Percentiles rank a stretch among this genome's conserved stretches.
Conservation (phyloP, 2,888 invertebrate genomes). For the Aleiodes leptofemur region DNA sequence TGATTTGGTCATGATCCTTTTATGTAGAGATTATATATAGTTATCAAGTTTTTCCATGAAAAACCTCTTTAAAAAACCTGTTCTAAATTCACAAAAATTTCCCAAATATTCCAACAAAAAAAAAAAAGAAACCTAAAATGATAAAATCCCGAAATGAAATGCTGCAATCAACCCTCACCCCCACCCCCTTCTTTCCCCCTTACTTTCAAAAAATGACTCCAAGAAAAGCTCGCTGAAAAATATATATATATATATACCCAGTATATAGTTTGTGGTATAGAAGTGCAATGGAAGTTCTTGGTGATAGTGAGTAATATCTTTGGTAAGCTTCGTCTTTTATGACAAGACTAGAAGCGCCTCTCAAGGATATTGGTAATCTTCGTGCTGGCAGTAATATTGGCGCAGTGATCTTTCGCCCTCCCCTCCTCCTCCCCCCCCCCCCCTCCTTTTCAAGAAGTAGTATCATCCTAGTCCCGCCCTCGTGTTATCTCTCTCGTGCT, state of each 20-base stretch:
- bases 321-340: slow-evolving; percentile 75
- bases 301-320: slow-evolving; percentile 71
- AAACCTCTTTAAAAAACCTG: no score
- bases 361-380: slow-evolving; percentile 76
- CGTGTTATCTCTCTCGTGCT: slow-evolving; percentile 36
- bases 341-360: slow-evolving; percentile 72
- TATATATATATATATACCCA: not conserved
- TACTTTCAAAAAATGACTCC: no score
- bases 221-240: no score
- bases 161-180: no score
- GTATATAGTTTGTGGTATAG: not conserved
- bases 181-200: no score
- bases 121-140: no score
- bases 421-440: slow-evolving; percentile 45
- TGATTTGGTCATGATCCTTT: no score
- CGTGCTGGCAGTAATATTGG: slow-evolving; percentile 73
- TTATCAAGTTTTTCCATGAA: no score
- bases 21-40: no score
- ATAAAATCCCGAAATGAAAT: no score
- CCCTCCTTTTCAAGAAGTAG: not conserved
- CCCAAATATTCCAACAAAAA: no score
- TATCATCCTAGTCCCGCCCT: slow-evolving; percentile 38
- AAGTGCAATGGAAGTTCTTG: slow-evolving; percentile 46
- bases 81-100: no score
- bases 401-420: slow-evolving; percentile 73